Percentiles rank a stretch among this genome's conserved stretches.
Evolutionary conservation across 2,797 vertebrate species (phyloP).

Genomic region (Epinephelus coioides): DNA sequence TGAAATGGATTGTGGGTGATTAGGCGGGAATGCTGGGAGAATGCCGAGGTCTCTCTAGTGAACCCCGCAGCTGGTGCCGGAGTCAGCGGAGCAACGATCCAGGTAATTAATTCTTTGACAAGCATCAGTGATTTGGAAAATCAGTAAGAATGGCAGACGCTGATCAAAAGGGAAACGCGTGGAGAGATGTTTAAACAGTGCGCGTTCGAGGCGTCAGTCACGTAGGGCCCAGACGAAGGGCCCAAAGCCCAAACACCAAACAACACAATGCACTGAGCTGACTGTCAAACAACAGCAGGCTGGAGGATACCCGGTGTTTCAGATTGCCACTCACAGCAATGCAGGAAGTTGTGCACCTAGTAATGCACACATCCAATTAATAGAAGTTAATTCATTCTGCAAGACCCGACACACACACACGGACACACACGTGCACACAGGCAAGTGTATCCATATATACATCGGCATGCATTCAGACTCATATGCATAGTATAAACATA

Average conservation of each 20-base stretch:
- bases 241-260: constrained; percentile 66
- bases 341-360: constrained; percentile 15
- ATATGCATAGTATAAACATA: constrained; percentile 55
- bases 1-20: constrained; percentile 89
- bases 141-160: constrained; percentile 87
- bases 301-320: constrained; percentile 37
- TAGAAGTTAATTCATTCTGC: constrained; percentile 34
- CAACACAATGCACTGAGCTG: constrained; percentile 63
- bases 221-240: constrained; percentile 43
- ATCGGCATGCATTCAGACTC: constrained; percentile 38
- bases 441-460: constrained; percentile 27
- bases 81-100: constrained; percentile 85
- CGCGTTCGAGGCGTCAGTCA: constrained; percentile 78
- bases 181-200: constrained; percentile 86
- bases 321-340: constrained; percentile 37
- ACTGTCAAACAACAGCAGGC: constrained; percentile 66
- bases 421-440: neutral
- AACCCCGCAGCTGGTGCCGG: constrained; percentile 82
- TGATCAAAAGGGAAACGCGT: constrained; percentile 87
- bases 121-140: constrained; percentile 90
- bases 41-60: constrained; percentile 79
- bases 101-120: constrained; percentile 91
- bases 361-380: constrained; percentile 44
- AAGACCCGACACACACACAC: constrained; percentile 12
- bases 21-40: constrained; percentile 84